These are phyloP conservation scores for Kryptolebias marmoratus DNA, from an alignment of 2,113 vertebrate genomes.

Conservation along the genomic window DNA sequence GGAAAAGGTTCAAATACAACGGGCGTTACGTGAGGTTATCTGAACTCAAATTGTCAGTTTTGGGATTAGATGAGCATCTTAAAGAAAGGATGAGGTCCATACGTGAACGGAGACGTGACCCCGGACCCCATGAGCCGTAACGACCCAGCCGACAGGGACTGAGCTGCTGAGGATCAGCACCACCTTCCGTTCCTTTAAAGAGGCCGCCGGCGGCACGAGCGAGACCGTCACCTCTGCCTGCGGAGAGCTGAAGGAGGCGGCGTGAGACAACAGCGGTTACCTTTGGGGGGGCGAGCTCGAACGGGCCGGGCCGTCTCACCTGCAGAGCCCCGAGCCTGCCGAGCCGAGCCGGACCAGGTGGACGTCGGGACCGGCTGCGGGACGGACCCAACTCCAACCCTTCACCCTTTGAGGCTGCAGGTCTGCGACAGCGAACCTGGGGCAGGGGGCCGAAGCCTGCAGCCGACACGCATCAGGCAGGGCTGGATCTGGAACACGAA, in stretches of 20 bases:
- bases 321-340: constrained; percentile 70
- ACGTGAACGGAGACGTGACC: constrained; percentile 74
- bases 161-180: constrained; percentile 81
- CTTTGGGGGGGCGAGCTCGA: no score
- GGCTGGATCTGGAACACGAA: constrained; percentile 63
- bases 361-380: constrained; percentile 61
- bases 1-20: no score
- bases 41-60: no score
- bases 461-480: constrained; percentile 73
- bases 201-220: constrained; percentile 64
- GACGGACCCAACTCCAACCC: constrained; percentile 69
- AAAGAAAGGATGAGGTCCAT: not conserved
- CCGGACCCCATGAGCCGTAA: constrained; percentile 66
- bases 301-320: constrained; percentile 57
- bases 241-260: constrained; percentile 40
- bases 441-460: constrained; percentile 77
- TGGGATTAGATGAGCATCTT: no score
- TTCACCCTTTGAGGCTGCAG: constrained; percentile 75
- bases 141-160: constrained; percentile 77
- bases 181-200: constrained; percentile 51
- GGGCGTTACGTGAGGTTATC: no score
- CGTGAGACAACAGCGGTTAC: not conserved
- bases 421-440: constrained; percentile 78
- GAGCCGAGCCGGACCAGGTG: constrained; percentile 80
- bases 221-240: constrained; percentile 79